These are phyloP conservation scores for Philypnodon macrostomus DNA, from an alignment of 2,797 vertebrate genomes.

Conservation along the genomic window DNA sequence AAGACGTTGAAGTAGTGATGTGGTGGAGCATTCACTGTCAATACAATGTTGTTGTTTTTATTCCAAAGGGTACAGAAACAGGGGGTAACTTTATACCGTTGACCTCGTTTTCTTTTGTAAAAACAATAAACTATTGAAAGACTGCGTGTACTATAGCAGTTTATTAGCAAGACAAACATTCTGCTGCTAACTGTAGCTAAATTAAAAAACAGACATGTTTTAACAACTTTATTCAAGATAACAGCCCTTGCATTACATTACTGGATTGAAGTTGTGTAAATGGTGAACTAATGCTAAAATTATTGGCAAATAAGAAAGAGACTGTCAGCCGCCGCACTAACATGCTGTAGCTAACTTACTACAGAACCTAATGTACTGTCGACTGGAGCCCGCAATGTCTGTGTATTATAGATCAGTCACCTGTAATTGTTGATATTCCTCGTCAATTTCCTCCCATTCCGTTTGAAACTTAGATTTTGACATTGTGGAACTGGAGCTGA, in stretches of 20 bases:
- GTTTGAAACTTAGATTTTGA: constrained; percentile 76
- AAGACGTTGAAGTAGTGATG: background rate
- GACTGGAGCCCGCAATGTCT: background rate
- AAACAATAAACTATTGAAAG: background rate
- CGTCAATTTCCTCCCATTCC: constrained; percentile 88
- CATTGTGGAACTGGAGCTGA: constrained; percentile 67
- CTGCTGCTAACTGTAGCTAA: constrained; percentile 42
- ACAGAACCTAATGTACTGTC: constrained; percentile 22
- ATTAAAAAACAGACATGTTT: background rate
- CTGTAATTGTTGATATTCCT: constrained; percentile 90
- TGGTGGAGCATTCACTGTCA: background rate
- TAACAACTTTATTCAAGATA: background rate
- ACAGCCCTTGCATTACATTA: background rate
- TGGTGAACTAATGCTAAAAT: constrained; percentile 33
- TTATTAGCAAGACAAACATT: constrained; percentile 19
- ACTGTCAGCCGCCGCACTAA: constrained; percentile 19
- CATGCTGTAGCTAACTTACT: constrained; percentile 14
- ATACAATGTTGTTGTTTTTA: background rate
- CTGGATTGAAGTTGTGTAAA: constrained; percentile 4
- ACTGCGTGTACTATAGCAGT: constrained; percentile 9
- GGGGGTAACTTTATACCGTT: too few species aligned
- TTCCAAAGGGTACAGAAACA: background rate
- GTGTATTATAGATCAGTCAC: constrained; percentile 55
- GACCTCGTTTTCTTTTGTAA: too few species aligned
- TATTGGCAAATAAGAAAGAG: constrained; percentile 41